Evolutionary conservation across 2,797 vertebrate species (phyloP), one percentile per base, ranked within the genome.

Genomic region (Melanotaenia nigrans): DNA sequence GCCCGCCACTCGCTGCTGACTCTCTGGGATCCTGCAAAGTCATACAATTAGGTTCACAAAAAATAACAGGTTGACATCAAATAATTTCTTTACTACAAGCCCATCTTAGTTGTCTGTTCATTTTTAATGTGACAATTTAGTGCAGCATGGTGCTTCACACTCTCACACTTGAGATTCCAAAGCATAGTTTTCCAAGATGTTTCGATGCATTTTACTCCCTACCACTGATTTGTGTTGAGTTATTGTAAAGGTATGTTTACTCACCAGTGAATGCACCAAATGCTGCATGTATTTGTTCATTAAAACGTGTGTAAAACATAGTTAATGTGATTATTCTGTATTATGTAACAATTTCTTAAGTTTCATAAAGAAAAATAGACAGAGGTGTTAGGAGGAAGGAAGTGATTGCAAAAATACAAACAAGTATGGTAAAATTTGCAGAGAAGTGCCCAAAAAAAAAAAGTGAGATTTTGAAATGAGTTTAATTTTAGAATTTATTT

Each of bases 1-100:
- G 56, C 95, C 95, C 0, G 96, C 97, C 61, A 99, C 94, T 57
- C 94, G 95, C 91, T 99, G 98, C 91, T 98, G 97, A 77, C 95
- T 94, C 89, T 99, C 98, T 0, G 96, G 92, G 71, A 97, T 90
- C 88, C 98, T 99, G 72, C 1, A 71, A 75, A 66, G 30, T 11
- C 35, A 60, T 42, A 63, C n/a, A 71, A n/a, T 85, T 13, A 38
- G 4, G 4, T 24, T 18, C 25, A 14, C 16, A 75, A 61, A 11
- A 24, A 28, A 28, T 28, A 28, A 28, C 25, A 28, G 25, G 25
- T 28, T 35, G 5, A 33, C 0, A 25, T 28, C 5, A 47, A 47
- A 2, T n/a, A 32, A 32, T 14, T 14, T 22, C 2, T 32, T 45
- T 45, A 45, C 40, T 45, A 18, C 18, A 45, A 45, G 40, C 16